Evolutionary conservation across 2,113 vertebrate species (phyloP).

Genomic region (Petromus typicus): DNA sequence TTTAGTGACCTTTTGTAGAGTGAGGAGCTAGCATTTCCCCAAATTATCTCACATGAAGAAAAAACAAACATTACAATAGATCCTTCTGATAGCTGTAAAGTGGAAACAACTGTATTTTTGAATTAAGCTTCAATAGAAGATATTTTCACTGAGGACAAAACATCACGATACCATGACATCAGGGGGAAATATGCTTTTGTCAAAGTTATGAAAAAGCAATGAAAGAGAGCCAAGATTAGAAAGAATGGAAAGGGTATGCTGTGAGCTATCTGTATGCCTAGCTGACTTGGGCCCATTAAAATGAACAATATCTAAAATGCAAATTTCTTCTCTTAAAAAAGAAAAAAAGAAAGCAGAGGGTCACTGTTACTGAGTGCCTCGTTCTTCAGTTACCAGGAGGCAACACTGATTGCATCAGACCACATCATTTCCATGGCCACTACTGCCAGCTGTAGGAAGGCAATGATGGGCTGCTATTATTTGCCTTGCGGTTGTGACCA

Average conservation of each 20-base stretch:
- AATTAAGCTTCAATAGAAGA: constrained; percentile 68
- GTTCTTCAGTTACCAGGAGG: constrained; percentile 62
- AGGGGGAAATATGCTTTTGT: not conserved
- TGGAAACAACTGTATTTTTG: constrained; percentile 77
- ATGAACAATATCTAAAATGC: constrained; percentile 44
- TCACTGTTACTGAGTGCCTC: constrained; percentile 26
- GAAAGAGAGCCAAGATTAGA: constrained; percentile 34
- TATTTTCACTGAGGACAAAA: constrained; percentile 67
- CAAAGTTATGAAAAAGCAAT: constrained; percentile 51
- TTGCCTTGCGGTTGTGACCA: constrained; percentile 67
- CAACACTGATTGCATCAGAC: constrained; percentile 25
- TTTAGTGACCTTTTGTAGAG: constrained; percentile 77
- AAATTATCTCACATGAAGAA: constrained; percentile 77
- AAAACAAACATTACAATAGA: constrained; percentile 79
- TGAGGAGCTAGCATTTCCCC: constrained; percentile 78
- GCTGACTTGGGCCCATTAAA: not conserved
- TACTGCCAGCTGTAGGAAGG: constrained; percentile 39
- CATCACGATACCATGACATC: constrained; percentile 12
- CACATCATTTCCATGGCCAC: constrained; percentile 70
- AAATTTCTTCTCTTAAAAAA: constrained; percentile 22
- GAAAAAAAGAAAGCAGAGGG: no score
- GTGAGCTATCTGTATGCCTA: not conserved
- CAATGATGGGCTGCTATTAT: constrained; percentile 24
- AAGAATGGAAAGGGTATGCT: not conserved
- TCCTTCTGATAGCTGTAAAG: constrained; percentile 71